These are phyloP conservation scores for Orchestia grillus DNA, from an alignment of 1,140 invertebrate species.

Conservation along the genomic window DNA sequence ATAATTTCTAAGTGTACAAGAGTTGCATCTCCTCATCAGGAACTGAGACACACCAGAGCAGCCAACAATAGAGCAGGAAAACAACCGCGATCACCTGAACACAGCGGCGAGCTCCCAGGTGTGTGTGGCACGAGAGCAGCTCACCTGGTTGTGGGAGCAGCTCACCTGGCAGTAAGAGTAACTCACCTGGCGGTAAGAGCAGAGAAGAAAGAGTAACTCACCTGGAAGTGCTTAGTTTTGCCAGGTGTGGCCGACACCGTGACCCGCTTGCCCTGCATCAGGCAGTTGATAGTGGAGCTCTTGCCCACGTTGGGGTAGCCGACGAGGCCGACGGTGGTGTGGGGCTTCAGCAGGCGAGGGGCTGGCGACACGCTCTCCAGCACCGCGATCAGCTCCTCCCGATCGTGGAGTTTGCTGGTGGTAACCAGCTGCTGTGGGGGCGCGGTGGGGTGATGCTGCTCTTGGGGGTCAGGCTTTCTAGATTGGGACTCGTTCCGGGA, in stretches of 20 bases:
- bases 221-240: conserved; percentile 93
- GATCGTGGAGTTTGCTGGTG: conserved; percentile 70
- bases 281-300: conserved; percentile 96
- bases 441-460: background rate
- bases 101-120: too few relatives aligned
- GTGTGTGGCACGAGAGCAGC: too few relatives aligned
- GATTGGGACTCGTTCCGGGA: background rate
- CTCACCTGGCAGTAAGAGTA: too few relatives aligned
- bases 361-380: conserved; percentile 78
- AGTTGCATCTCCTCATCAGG: too few relatives aligned
- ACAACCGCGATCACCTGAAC: too few relatives aligned
- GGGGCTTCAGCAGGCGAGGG: conserved; percentile 72
- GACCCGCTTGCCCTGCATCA: conserved; percentile 92
- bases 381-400: conserved; percentile 75
- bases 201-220: conserved; percentile 67
- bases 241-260: conserved; percentile 96
- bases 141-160: too few relatives aligned
- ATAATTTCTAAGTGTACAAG: too few relatives aligned
- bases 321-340: conserved; percentile 90
- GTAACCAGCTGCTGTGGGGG: conserved; percentile 12
- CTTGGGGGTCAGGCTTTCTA: background rate
- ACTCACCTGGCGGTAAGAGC: too few relatives aligned
- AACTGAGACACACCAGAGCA: too few relatives aligned
- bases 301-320: conserved; percentile 99
- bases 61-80: too few relatives aligned